These are phyloP conservation scores for Heliconius himera DNA, from an alignment of 1,140 invertebrate species.

Conservation along the genomic window DNA sequence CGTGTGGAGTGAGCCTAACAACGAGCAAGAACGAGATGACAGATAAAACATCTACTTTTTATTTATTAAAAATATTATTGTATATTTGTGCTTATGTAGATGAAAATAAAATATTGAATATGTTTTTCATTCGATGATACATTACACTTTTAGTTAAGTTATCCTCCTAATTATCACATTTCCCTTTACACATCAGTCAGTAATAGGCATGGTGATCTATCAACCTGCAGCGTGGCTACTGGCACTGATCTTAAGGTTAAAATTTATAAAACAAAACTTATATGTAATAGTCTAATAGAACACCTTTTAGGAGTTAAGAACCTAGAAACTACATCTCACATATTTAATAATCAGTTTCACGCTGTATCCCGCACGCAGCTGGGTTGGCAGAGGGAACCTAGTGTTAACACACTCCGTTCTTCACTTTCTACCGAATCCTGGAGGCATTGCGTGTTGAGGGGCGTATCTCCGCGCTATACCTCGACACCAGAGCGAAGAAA, in stretches of 20 bases:
- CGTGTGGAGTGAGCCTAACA: conserved; percentile 31
- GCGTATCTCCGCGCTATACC: too few relatives aligned
- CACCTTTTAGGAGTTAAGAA: neutral
- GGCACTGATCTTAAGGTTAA: neutral
- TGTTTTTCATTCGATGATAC: conserved; percentile 21
- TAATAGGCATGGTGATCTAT: conserved; percentile 19
- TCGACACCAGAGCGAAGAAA: too few relatives aligned
- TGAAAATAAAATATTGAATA: conserved; percentile 33
- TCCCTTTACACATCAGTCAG: conserved; percentile 68
- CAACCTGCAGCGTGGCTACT: neutral
- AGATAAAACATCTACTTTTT: conserved; percentile 22
- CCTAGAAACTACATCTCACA: neutral
- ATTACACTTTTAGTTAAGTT: conserved; percentile 30
- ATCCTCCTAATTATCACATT: conserved; percentile 65
- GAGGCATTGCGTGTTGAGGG: too few relatives aligned
- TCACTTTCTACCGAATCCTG: too few relatives aligned
- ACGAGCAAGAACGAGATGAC: conserved; percentile 26
- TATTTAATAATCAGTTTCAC: too few relatives aligned
- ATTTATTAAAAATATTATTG: conserved; percentile 24
- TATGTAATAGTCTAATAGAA: neutral
- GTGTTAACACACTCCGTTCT: too few relatives aligned
- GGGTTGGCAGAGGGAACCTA: too few relatives aligned
- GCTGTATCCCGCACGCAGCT: too few relatives aligned
- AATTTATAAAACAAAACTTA: neutral
- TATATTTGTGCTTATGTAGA: conserved; percentile 30